A percentile compares a stretch with the other conserved stretches of the same genome.
phyloP scores from a whole-genome alignment of 2,113 vertebrate species.

The Xenus cinereus region DNA sequence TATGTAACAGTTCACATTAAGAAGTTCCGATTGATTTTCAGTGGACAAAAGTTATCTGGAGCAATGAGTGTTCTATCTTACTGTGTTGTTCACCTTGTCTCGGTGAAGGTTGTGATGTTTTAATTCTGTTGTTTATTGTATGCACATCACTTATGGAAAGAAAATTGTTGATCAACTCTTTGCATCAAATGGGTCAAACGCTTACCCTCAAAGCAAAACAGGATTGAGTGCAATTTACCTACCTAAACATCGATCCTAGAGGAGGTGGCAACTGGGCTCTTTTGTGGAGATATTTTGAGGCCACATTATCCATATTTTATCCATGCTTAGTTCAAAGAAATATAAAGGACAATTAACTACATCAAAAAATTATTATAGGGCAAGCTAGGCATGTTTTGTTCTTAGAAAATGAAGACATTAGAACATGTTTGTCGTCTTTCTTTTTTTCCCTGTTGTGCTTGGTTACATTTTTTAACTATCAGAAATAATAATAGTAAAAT shows the following conservation, averaged over 20 bases:
- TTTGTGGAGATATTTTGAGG: background rate
- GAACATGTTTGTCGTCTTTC: background rate
- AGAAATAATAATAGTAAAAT: background rate
- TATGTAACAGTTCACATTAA: background rate
- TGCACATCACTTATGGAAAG: rapidly evolving
- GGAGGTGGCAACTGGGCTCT: background rate
- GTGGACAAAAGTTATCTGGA: background rate
- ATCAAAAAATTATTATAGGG: background rate
- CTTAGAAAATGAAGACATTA: background rate
- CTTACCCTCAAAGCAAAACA: background rate
- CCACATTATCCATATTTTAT: background rate
- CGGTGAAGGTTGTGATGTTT: background rate
- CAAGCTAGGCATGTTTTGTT: background rate
- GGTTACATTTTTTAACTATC: background rate
- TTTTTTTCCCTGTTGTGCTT: background rate
- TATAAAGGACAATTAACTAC: background rate
- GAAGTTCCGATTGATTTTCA: background rate
- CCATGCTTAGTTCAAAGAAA: background rate
- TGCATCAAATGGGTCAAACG: background rate
- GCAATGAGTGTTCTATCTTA: background rate
- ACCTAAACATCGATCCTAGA: background rate
- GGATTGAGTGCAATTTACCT: background rate
- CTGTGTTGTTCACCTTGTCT: background rate
- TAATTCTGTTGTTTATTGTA: background rate
- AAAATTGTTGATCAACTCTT: background rate